phyloP scores from a whole-genome alignment of 2,797 vertebrate species.

The Pseudopleuronectes americanus region DNA sequence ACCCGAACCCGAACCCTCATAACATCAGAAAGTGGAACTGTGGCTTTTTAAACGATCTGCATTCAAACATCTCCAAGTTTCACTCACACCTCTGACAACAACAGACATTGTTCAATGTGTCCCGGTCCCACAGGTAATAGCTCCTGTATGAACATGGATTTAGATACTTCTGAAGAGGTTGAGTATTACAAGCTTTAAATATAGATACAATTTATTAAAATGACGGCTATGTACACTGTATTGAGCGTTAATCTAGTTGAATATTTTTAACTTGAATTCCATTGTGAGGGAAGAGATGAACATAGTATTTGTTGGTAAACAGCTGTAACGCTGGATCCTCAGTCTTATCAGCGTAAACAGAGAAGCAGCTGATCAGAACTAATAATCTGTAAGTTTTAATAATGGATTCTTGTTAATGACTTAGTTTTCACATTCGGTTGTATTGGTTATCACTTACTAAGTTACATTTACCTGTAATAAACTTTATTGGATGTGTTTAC shows the following conservation, averaged over 20 bases:
- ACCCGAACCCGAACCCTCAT: too few species aligned
- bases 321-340: not conserved
- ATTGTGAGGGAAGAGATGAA: too few species aligned
- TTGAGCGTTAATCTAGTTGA: too few species aligned
- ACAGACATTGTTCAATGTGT: not conserved
- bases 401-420: not conserved
- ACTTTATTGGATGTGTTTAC: constrained; percentile 5
- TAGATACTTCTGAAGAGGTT: not conserved
- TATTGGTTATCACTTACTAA: not conserved
- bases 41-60: not conserved
- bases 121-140: too few species aligned
- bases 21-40: not conserved
- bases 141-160: not conserved
- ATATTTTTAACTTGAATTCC: too few species aligned
- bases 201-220: too few species aligned
- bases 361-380: constrained; percentile 6
- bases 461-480: not conserved
- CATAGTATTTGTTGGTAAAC: not conserved
- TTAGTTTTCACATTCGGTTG: not conserved
- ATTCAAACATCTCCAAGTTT: not conserved
- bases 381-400: not conserved
- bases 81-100: not conserved
- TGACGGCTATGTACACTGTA: too few species aligned
- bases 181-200: too few species aligned
- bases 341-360: constrained; percentile 35